Evolutionary conservation across 2,888 invertebrate genomes (phyloP), one percentile per base, ranked within the genome.

Genomic region (Dysmachus trigonus): DNA sequence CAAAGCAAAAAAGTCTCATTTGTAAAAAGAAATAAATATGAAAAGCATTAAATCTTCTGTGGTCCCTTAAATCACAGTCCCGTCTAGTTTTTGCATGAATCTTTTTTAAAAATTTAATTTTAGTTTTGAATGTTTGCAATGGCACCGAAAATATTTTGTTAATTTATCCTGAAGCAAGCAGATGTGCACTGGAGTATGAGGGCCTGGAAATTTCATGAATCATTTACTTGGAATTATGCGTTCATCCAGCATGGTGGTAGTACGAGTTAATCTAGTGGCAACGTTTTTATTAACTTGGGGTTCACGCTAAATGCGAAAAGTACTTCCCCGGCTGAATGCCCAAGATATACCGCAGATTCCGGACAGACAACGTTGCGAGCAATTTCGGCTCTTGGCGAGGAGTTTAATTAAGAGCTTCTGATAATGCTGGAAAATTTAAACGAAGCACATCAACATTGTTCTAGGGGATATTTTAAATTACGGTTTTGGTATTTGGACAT

Each of bases 191-290:
- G 31, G 47, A 30, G 51, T 79, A 79, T 38, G 33, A 81, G 81
- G 81, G 35, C 7, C 53, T 81, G 81, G 33, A 81, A 81, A 81
- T 81, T 81, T 81, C 53, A 81, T 53, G 81, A 81, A 81, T 81
- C 81, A 81, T 81, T 81, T 81, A 81, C 33, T 81, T 18, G 53
- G 62, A 81, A 53, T 81, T 81, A 81, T 81, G 81, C 81, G 31
- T 62, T 81, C 30, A 53, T 33, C 53, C 33, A 3, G 33, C 30
- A 81, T 33, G 18, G 62, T 79, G 62, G 62, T 33, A 31, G 30
- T 81, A 33, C 51, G 53, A 53, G 81, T 81, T 81, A 81, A 81
- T 81, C 53, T 81, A 81, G 81, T 81, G 81, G 81, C 81, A 81
- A 81, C 81, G 62, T 51, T 79, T 79, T 79, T 79, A 79, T 79